Evolutionary conservation across 2,113 vertebrate genomes (phyloP).

Genomic region (Catharus fuscescens): DNA sequence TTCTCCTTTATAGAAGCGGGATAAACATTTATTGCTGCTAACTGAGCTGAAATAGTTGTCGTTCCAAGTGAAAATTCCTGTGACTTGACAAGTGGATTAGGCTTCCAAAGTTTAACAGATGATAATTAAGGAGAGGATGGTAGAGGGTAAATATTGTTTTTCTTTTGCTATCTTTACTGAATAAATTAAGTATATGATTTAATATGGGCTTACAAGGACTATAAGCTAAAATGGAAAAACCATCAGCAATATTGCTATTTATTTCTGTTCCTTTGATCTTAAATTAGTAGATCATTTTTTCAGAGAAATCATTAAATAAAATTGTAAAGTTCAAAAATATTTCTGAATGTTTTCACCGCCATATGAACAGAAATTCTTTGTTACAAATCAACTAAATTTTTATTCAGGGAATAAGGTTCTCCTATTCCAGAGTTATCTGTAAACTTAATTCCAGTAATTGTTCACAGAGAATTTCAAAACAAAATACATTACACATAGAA

Average conservation of each 20-base stretch:
- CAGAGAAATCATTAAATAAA: background rate
- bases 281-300: background rate
- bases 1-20: background rate
- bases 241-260: background rate
- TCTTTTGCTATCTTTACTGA: background rate
- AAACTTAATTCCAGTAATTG: background rate
- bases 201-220: background rate
- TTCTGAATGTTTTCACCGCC: background rate
- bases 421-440: background rate
- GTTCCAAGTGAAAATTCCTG: background rate
- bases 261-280: background rate
- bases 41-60: background rate
- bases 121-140: background rate
- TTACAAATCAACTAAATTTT: background rate
- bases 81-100: background rate
- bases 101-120: background rate
- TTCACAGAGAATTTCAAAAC: background rate
- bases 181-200: conserved; percentile 14
- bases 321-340: background rate
- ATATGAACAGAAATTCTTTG: background rate
- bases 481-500: background rate
- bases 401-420: background rate
- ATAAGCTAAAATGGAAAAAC: background rate
- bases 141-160: background rate
- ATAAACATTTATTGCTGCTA: background rate